A percentile compares a stretch with the other conserved stretches of the same genome.
phyloP scores from a whole-genome alignment of 2,113 vertebrate species.

The Ptyas mucosa region DNA sequence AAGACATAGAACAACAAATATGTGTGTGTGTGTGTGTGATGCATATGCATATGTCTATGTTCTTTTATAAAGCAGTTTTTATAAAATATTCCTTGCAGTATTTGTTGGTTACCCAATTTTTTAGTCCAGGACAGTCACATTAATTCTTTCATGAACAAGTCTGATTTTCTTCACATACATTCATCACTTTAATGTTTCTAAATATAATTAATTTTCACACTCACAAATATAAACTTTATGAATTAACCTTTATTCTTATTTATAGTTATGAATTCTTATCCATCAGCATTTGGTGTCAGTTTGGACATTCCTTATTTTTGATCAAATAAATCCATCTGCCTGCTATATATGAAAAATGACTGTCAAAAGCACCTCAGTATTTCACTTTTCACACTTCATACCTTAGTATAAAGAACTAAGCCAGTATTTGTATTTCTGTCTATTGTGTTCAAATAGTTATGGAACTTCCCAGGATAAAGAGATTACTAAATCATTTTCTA shows the following conservation, averaged over 20 bases:
- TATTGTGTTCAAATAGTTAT: neutral
- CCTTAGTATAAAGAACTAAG: neutral
- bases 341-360: neutral
- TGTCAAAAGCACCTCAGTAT: neutral
- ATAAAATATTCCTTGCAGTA: neutral
- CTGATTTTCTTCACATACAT: neutral
- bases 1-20: neutral
- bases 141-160: neutral
- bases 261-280: neutral
- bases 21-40: too few relatives aligned
- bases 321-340: neutral
- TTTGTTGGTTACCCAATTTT: neutral
- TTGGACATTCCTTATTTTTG: neutral
- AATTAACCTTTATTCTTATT: neutral
- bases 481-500: neutral
- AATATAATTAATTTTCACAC: neutral
- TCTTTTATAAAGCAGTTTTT: neutral
- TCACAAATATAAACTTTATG: neutral
- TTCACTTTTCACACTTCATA: neutral
- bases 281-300: neutral
- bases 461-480: neutral
- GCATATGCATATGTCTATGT: neutral
- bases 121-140: neutral
- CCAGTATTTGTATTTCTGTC: neutral
- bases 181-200: neutral